phyloP scores from a whole-genome alignment of 2,113 vertebrate genomes.

The Xenus cinereus region DNA sequence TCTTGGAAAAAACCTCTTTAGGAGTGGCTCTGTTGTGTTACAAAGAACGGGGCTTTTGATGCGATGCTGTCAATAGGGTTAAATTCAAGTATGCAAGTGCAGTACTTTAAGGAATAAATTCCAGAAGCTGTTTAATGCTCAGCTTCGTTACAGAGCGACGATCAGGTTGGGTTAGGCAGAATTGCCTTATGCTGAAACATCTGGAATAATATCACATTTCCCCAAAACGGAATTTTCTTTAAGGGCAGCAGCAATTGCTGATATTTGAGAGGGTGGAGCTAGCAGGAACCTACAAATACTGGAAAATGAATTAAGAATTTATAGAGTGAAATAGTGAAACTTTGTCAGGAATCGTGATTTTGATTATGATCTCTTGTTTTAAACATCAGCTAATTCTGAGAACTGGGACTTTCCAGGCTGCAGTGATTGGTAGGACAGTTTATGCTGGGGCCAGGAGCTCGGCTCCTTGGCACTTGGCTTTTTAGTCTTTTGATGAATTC shows the following conservation, averaged over 20 bases:
- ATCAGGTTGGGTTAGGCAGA: conserved; percentile 26
- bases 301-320: conserved; percentile 40
- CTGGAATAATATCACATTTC: conserved; percentile 66
- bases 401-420: neutral
- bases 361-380: neutral
- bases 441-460: neutral
- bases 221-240: conserved; percentile 51
- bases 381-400: neutral
- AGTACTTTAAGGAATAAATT: conserved; percentile 50
- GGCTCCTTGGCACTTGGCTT: neutral
- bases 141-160: neutral
- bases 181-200: conserved; percentile 27
- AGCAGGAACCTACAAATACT: neutral
- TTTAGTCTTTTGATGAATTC: conserved; percentile 41
- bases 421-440: neutral
- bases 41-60: neutral
- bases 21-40: neutral
- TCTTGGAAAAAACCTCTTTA: neutral
- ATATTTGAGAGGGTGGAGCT: conserved; percentile 22
- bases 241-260: conserved; percentile 13
- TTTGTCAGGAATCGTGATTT: neutral
- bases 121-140: conserved; percentile 49
- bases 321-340: conserved; percentile 1
- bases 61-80: neutral
- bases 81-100: conserved; percentile 37